Evolutionary conservation across 2,113 vertebrate genomes (phyloP).

Genomic region (Eurypyga helias): DNA sequence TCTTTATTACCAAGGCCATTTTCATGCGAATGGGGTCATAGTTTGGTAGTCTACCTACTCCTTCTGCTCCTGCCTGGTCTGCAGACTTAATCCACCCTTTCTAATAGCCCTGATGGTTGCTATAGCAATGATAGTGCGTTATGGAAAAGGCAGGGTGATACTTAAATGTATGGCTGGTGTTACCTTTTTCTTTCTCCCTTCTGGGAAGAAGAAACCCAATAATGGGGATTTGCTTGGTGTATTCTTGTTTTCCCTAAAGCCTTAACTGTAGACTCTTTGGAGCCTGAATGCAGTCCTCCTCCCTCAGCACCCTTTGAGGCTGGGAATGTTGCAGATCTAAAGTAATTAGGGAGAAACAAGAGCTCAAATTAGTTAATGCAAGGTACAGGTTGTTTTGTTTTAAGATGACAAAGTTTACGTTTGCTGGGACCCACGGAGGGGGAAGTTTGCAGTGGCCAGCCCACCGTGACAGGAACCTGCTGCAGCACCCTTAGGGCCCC

Average conservation of each 20-base stretch:
- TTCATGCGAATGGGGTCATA: background rate
- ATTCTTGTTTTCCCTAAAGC: background rate
- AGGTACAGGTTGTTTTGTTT: background rate
- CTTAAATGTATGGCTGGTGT: background rate
- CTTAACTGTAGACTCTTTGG: background rate
- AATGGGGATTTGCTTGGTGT: background rate
- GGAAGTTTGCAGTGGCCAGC: background rate
- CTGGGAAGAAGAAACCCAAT: background rate
- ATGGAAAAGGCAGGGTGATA: conserved; percentile 2
- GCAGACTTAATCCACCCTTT: background rate
- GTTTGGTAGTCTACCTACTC: background rate
- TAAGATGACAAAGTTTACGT: background rate
- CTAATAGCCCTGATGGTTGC: background rate
- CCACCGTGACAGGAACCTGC: rapidly evolving
- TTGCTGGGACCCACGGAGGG: background rate
- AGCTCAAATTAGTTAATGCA: background rate
- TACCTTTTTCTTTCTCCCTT: background rate
- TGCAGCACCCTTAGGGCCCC: background rate
- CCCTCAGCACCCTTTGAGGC: background rate
- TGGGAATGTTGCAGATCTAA: background rate
- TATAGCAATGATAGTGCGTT: conserved; percentile 30
- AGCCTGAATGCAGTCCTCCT: background rate
- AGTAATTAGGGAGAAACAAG: background rate
- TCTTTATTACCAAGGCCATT: background rate
- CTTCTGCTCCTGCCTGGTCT: background rate